phyloP scores from a whole-genome alignment of 1,140 invertebrate genomes.

The Metaphire vulgaris region DNA sequence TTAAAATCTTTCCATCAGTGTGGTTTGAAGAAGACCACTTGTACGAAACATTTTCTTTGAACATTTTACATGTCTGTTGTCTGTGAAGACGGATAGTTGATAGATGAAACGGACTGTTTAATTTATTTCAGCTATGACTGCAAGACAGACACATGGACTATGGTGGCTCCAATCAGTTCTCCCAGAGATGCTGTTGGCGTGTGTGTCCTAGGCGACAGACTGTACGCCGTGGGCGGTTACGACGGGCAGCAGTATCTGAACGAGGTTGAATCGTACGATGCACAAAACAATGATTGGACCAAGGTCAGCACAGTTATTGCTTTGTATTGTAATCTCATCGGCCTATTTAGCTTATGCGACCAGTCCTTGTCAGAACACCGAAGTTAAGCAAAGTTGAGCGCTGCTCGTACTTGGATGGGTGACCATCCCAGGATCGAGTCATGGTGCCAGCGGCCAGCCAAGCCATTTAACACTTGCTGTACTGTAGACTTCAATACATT shows the following conservation, averaged over 20 bases:
- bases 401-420: not conserved
- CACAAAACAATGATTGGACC: conserved; percentile 50
- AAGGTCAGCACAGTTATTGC: conserved; percentile 43
- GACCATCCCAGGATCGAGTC: too few species aligned
- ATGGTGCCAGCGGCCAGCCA: too few species aligned
- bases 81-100: too few species aligned
- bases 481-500: too few species aligned
- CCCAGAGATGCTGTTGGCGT: conserved; percentile 50
- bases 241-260: conserved; percentile 51
- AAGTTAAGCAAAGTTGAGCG: not conserved
- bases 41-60: too few species aligned
- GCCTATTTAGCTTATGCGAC: not conserved
- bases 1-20: too few species aligned
- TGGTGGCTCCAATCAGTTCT: conserved; percentile 47
- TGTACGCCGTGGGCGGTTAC: conserved; percentile 51
- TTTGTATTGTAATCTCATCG: not conserved
- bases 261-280: conserved; percentile 51
- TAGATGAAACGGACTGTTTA: not conserved
- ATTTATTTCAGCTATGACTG: conserved; percentile 47
- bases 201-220: conserved; percentile 47
- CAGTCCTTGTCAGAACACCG: not conserved
- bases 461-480: too few species aligned
- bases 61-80: too few species aligned
- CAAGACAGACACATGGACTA: conserved; percentile 52
- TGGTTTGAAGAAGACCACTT: too few species aligned